Base-by-base conservation (phyloP, 2,888 invertebrate species). In the Pandemis cinnamomeana region DNA sequence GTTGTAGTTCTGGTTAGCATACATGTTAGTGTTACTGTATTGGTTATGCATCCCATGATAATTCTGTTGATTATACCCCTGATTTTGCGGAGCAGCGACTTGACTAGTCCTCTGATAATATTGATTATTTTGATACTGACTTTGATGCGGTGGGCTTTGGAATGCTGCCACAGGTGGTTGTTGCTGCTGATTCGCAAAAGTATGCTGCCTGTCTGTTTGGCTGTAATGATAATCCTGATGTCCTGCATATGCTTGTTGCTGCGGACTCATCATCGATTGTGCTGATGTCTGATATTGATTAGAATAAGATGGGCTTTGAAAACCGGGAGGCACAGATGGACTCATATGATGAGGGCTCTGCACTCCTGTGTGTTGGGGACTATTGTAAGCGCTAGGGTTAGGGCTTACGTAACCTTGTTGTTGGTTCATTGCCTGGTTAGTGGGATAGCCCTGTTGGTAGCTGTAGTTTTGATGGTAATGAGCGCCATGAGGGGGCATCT, bases 251-350 rank as follows among this genome's bases (percentile, higher is more conserved):
- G 78, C 84, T 67, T 86, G 89, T 79, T 91, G 72, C 53, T 73
- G 93, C n/a, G 93, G 92, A 77, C 92, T 93, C 88, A 93, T 87
- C 84, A 93, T 89, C 11, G 89, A 84, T 76, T 92, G 91, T 1
- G 89, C 90, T 1, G 93, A 90, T 72, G 91, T 92, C 62, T 91
- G 89, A 77, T 89, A 94, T 86, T 86, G 93, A 77, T 87, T 92
- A 62, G 87, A 87, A 81, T 90, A 93, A 61, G 90, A 90, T 7
- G 92, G 93, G 78, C 92, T 95, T 78, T 90, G 93, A 75, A 90
- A 94, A 67, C 90, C 94, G 20, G 87, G 88, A 44, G 91, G 90
- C 11, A 91, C 89, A 67, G 89, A 83, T 1, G 89, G 85, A 71
- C 87, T 89, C 80, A 91, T 86, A 41, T 88, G 88, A 76, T 93